phyloP scores from a whole-genome alignment of 2,113 vertebrate genomes.

The Anser brachyrhynchus region DNA sequence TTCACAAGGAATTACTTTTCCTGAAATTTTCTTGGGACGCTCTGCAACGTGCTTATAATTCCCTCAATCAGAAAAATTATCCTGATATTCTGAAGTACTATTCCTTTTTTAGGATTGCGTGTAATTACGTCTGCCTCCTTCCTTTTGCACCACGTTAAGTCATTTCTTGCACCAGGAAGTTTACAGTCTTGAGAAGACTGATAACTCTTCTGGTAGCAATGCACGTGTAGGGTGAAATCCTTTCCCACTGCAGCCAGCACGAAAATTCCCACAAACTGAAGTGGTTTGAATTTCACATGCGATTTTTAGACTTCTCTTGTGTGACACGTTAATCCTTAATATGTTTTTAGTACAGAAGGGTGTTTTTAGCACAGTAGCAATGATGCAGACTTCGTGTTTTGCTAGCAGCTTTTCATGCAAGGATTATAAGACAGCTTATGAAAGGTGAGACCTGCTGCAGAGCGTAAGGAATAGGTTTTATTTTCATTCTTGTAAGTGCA shows the following conservation, averaged over 20 bases:
- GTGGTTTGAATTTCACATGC: background rate
- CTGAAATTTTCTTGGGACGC: background rate
- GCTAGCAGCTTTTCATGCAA: background rate
- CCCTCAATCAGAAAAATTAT: background rate
- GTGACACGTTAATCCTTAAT: background rate
- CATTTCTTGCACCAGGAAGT: background rate
- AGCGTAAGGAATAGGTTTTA: background rate
- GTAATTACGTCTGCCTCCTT: background rate
- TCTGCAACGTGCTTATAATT: background rate
- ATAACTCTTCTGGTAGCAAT: background rate
- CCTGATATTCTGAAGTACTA: background rate
- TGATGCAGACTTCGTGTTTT: background rate
- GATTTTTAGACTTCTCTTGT: background rate
- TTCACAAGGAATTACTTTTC: slow-evolving; percentile 12
- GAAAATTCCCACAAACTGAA: slow-evolving; percentile 2
- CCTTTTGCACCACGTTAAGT: background rate
- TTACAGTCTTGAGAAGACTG: background rate
- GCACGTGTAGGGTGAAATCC: background rate
- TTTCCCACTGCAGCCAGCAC: background rate
- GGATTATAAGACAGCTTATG: background rate
- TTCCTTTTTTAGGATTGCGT: background rate
- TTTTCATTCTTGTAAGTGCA: background rate
- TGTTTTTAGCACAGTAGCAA: background rate
- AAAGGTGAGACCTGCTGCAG: background rate
- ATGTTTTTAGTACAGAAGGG: background rate